phyloP scores from a whole-genome alignment of 2,888 invertebrate genomes.

The Epinotia bilunana region DNA sequence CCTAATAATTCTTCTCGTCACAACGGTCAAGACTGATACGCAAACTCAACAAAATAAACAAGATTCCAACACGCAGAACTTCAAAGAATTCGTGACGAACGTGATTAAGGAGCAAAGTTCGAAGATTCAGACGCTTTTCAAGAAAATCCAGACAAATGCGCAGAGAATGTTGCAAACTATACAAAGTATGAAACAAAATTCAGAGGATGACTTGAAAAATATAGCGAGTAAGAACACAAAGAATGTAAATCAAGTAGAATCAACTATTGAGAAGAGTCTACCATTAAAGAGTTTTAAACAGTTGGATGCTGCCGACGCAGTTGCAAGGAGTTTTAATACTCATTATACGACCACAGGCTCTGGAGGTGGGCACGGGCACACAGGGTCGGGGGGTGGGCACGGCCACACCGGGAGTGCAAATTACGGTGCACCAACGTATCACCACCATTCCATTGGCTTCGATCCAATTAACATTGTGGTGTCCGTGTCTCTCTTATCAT shows the following conservation, averaged over 20 bases:
- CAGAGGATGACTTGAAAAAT: conserved; percentile 35
- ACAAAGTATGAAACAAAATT: conserved; percentile 62
- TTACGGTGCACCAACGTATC: conserved; percentile 68
- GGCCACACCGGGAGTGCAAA: conserved; percentile 54
- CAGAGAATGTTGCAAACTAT: conserved; percentile 71
- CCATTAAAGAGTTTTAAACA: conserved; percentile 49
- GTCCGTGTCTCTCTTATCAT: conserved; percentile 77
- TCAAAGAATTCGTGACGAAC: conserved; percentile 69
- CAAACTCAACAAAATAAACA: conserved; percentile 54
- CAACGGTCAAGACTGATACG: conserved; percentile 62
- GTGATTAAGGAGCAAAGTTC: conserved; percentile 74
- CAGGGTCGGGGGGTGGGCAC: conserved; percentile 11
- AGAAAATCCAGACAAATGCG: conserved; percentile 74
- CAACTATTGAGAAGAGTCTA: conserved; percentile 46
- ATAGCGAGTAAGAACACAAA: conserved; percentile 32
- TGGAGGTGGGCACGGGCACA: conserved; percentile 23
- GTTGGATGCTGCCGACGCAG: conserved; percentile 47
- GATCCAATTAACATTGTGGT: conserved; percentile 81
- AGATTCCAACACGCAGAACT: conserved; percentile 60
- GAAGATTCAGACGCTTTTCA: conserved; percentile 70
- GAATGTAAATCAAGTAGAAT: conserved; percentile 36
- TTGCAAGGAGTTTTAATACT: conserved; percentile 66
- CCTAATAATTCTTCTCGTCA: conserved; percentile 61
- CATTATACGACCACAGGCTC: conserved; percentile 65
- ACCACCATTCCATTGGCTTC: conserved; percentile 81